Percentiles rank a stretch among this genome's conserved stretches.
phyloP scores from a whole-genome alignment of 2,888 invertebrate species.

The Ceramica pisi region DNA sequence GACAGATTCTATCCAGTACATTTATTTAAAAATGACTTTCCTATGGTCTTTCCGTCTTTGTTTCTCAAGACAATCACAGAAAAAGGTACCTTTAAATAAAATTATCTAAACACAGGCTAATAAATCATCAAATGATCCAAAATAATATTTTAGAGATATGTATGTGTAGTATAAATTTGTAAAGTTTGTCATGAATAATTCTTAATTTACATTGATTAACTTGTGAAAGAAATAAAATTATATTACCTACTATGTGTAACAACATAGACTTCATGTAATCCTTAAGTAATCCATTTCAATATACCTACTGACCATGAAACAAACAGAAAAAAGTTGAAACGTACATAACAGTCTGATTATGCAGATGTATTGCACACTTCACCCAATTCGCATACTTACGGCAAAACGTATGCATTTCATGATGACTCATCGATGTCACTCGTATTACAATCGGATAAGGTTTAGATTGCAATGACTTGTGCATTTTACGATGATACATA shows the following conservation, averaged over 20 bases:
- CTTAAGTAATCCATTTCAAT: constrained; percentile 44
- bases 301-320: constrained; percentile 44
- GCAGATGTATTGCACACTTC: constrained; percentile 52
- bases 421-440: neutral
- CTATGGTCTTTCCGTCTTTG: too few relatives aligned
- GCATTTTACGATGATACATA: constrained; percentile 12
- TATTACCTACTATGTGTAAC: neutral
- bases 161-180: too few relatives aligned
- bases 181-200: too few relatives aligned
- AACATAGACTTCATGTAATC: constrained; percentile 33
- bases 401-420: constrained; percentile 24
- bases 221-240: too few relatives aligned
- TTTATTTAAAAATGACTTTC: neutral
- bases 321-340: constrained; percentile 22
- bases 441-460: neutral
- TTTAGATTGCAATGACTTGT: constrained; percentile 18
- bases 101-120: too few relatives aligned
- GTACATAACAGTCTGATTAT: constrained; percentile 43
- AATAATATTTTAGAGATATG: neutral
- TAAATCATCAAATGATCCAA: too few relatives aligned
- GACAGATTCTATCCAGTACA: neutral
- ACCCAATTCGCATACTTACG: constrained; percentile 57
- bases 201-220: too few relatives aligned
- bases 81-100: too few relatives aligned
- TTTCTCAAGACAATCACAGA: neutral